These are phyloP conservation scores for Okamejei kenojei DNA, from an alignment of 2,797 vertebrate species.

Conservation along the genomic window DNA sequence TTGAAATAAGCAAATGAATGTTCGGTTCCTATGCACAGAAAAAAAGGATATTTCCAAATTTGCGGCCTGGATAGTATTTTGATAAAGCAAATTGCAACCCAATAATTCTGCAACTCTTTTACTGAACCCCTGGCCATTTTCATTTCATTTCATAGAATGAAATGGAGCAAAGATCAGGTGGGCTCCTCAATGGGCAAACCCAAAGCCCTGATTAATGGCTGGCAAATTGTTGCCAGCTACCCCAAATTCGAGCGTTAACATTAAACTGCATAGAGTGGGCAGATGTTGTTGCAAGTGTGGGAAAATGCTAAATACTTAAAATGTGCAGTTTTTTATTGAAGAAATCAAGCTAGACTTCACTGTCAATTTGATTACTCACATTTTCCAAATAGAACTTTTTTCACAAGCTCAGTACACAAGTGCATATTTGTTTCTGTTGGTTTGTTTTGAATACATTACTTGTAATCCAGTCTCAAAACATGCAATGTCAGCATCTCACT, in stretches of 20 bases:
- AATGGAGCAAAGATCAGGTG: background rate
- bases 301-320: background rate
- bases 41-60: background rate
- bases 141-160: background rate
- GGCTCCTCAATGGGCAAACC: background rate
- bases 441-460: background rate
- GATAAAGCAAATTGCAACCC: background rate
- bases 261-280: too few relatives aligned
- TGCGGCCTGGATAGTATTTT: background rate
- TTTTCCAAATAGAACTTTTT: background rate
- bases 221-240: background rate
- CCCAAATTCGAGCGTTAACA: background rate
- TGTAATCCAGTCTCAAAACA: background rate
- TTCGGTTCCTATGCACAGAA: background rate
- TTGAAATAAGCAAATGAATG: conserved; percentile 18
- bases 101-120: background rate
- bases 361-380: background rate
- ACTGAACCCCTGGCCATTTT: background rate
- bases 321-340: background rate
- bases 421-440: background rate
- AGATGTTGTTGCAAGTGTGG: background rate
- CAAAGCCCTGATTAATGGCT: background rate
- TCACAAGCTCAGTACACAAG: background rate
- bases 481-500: background rate
- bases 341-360: background rate